Base-by-base conservation (phyloP, 2,797 vertebrate species). In the Crotalus adamanteus region DNA sequence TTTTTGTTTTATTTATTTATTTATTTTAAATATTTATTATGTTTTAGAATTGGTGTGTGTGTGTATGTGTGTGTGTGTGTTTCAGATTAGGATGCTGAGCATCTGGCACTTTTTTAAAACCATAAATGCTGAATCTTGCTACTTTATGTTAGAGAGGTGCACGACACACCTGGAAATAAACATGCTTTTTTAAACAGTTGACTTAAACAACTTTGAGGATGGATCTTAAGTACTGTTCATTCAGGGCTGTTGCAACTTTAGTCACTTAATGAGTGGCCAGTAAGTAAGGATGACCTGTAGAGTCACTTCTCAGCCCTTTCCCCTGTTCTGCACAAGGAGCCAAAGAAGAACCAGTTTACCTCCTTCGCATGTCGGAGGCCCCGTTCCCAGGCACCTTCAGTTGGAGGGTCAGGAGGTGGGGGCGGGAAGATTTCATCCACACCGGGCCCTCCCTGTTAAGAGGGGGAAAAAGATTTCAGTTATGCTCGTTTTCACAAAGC, bases 301-400 rank as follows among this genome's bases (percentile, higher is more conserved):
- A 51, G 42, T 20, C 8, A 8, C 51, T 85, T 31, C 8, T 3
- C 28, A 25, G 31, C 31, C 87, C 6, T 87, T 85, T n/a, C 61
- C 7, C 25, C 73, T 78, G 73, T 83, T 25, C 73, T 83, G 37
- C 73, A 4, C 37, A 4, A 20, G 69, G 18, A 42, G 31, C 31
- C 9, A 53, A 78, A 60, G 57, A 14, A 61, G 28, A 55, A 6
- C 4, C 28, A 9, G 6, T 86, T 94, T 97, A 99, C 99, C 99
- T 99, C 99, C 97, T 99, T 99, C 12, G 99, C 99, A 0, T 99
- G 99, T 78, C 99, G 97, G 92, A 99, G 98, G 14, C 99, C 99
- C 93, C 99, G 98, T 96, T 99, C 99, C 99, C 99, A 99, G 92
- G 99, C 99, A 88, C 99, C 99, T 97, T 99, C 99, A 95, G 98